phyloP scores from a whole-genome alignment of 2,113 vertebrate genomes.

The Ammodytes dubius region DNA sequence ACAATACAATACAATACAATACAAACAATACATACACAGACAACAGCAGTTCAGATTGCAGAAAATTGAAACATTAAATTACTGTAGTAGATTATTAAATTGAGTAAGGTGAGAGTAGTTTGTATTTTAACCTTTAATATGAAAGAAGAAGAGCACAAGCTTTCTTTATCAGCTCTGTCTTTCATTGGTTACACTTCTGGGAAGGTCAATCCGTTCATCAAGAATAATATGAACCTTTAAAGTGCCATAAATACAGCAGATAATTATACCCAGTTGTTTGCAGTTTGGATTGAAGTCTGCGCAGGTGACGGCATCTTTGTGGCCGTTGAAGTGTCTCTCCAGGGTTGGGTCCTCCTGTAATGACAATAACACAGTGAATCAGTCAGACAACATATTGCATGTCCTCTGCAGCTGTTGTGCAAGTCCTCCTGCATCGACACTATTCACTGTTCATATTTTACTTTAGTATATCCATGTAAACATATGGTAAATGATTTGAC shows the following conservation, averaged over 20 bases:
- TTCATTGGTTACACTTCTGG: not conserved
- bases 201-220: not conserved
- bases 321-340: slow-evolving; percentile 83
- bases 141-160: not conserved
- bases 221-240: not conserved
- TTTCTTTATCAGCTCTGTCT: too few relatives aligned
- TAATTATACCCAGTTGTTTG: slow-evolving; percentile 84
- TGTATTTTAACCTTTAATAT: not conserved
- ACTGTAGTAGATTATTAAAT: not conserved
- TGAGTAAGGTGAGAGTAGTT: not conserved
- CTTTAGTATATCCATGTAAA: too few relatives aligned
- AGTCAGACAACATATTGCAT: not conserved
- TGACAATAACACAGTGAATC: not conserved
- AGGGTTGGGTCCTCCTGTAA: slow-evolving; percentile 84
- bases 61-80: not conserved
- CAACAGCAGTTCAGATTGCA: too few relatives aligned
- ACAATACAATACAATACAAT: not conserved
- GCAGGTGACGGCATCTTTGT: slow-evolving; percentile 83
- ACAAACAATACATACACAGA: not conserved
- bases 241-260: not conserved
- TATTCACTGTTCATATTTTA: too few relatives aligned
- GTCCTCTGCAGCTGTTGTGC: not conserved
- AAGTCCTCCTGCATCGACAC: too few relatives aligned
- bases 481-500: too few relatives aligned
- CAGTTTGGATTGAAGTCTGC: slow-evolving; percentile 83